phyloP scores from a whole-genome alignment of 2,797 vertebrate genomes.

The Sardinella longiceps region DNA sequence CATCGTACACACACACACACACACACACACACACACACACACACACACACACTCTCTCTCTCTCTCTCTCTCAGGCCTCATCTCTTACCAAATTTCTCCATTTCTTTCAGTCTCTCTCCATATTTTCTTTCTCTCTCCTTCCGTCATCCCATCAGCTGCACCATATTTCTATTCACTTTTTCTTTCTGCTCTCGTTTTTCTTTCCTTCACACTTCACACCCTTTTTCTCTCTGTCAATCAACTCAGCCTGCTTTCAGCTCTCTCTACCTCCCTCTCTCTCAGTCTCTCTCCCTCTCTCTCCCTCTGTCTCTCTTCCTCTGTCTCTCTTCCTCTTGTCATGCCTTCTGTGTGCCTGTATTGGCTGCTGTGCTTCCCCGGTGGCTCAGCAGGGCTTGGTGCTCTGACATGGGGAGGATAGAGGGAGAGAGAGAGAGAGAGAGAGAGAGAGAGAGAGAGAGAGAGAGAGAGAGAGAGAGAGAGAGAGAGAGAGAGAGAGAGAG shows the following conservation, averaged over 20 bases:
- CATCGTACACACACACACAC: background rate
- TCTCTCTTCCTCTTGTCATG: background rate
- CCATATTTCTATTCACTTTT: background rate
- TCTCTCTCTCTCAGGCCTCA: too few relatives aligned
- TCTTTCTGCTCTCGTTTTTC: background rate
- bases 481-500: background rate
- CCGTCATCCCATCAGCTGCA: background rate
- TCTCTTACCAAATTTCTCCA: background rate
- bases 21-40: background rate
- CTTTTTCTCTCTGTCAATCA: background rate
- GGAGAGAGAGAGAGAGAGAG: background rate
- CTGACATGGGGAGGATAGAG: slow-evolving; percentile 27
- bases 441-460: background rate
- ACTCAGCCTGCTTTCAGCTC: too few relatives aligned
- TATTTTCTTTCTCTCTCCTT: background rate
- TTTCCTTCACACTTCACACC: background rate
- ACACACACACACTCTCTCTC: background rate
- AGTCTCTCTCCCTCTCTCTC: background rate
- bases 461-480: background rate
- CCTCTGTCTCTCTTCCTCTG: slow-evolving; percentile 31
- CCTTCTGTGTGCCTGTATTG: background rate
- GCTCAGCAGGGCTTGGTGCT: slow-evolving; percentile 31
- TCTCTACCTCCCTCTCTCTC: background rate
- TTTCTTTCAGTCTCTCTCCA: background rate
- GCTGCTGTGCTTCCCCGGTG: slow-evolving; percentile 28